phyloP scores from a whole-genome alignment of 2,113 vertebrate species.

The Sorex araneus region DNA sequence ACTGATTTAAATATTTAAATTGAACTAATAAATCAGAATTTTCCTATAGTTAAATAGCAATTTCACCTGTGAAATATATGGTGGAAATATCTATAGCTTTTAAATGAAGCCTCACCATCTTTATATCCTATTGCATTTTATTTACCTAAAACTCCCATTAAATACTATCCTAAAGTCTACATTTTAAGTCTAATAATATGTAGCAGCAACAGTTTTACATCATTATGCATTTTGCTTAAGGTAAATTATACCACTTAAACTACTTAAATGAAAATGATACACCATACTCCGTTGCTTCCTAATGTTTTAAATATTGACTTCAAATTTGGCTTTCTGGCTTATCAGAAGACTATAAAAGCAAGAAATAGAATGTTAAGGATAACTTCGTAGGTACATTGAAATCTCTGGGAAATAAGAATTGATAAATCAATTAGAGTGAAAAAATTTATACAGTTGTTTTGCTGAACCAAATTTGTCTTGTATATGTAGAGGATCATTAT shows the following conservation, averaged over 20 bases:
- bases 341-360: not conserved
- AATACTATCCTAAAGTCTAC: not conserved
- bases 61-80: not conserved
- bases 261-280: no score
- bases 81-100: not conserved
- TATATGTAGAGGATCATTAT: not conserved
- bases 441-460: not conserved
- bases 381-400: not conserved
- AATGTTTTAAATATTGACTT: not conserved
- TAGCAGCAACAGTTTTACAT: not conserved
- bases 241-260: not conserved
- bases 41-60: not conserved
- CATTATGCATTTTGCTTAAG: not conserved
- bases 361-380: not conserved
- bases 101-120: not conserved
- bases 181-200: not conserved
- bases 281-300: not conserved
- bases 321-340: not conserved
- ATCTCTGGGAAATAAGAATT: not conserved
- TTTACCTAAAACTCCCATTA: not conserved
- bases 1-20: slow-evolving; percentile 3
- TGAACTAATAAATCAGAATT: not conserved
- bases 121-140: not conserved
- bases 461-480: not conserved
- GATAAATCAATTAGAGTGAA: no score